These are phyloP conservation scores for Nesospiza acunhae DNA, from an alignment of 2,113 vertebrate genomes.

Conservation along the genomic window DNA sequence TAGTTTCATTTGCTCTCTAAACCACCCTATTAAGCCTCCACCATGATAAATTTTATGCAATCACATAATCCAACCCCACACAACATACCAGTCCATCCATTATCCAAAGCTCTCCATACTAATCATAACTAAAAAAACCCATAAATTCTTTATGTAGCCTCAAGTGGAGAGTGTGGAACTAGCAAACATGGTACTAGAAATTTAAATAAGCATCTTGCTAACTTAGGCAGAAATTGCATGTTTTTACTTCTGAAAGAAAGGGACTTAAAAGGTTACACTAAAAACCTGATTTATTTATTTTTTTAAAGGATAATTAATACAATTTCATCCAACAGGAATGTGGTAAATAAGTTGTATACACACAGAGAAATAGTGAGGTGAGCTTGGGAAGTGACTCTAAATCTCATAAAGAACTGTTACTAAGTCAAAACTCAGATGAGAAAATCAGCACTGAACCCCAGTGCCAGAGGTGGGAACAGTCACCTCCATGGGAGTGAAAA, in stretches of 20 bases:
- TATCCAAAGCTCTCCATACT: not conserved
- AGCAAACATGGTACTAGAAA: not conserved
- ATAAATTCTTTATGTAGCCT: not conserved
- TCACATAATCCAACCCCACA: not conserved
- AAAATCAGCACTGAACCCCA: not conserved
- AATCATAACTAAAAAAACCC: fast-evolving
- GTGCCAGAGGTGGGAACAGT: not conserved
- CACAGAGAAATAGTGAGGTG: not conserved
- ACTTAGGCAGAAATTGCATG: not conserved
- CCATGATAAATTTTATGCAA: not conserved
- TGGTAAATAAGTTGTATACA: not conserved
- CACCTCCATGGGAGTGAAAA: not conserved
- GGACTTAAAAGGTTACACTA: not conserved
- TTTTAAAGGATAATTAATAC: not conserved
- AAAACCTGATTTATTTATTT: not conserved
- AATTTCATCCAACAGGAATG: not conserved
- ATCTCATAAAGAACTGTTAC: not conserved
- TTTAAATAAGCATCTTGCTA: not conserved
- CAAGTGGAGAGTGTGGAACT: not conserved
- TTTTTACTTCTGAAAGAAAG: not conserved
- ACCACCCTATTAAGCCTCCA: not conserved
- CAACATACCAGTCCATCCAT: not conserved
- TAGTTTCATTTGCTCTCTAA: not conserved
- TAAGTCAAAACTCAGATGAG: not conserved
- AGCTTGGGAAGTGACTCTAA: not conserved